Percentiles rank a stretch among this genome's conserved stretches.
phyloP scores from a whole-genome alignment of 2,888 invertebrate genomes.

The Parnassius smintheus region DNA sequence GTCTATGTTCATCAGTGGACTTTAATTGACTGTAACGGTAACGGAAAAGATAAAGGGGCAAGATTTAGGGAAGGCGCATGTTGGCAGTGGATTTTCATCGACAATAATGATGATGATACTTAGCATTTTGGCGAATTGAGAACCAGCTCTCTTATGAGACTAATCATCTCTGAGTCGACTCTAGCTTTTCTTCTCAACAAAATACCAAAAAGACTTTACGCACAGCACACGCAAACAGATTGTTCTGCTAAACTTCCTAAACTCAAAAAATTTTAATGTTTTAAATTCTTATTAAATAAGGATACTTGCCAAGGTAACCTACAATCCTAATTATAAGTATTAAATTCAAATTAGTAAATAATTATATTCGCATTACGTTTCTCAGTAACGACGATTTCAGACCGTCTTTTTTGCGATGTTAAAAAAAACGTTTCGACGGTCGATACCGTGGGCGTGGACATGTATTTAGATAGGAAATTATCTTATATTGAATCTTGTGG shows the following conservation, averaged over 20 bases:
- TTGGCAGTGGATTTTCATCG: no score
- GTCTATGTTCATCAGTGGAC: no score
- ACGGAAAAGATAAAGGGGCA: no score
- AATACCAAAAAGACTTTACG: no score
- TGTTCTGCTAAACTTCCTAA: background rate
- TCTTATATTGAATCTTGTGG: constrained; percentile 29
- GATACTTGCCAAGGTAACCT: constrained; percentile 27
- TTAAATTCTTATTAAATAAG: background rate
- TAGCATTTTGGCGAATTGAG: no score
- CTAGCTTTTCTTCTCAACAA: no score
- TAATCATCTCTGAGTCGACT: no score
- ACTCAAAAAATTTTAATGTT: background rate
- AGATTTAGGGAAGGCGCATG: no score
- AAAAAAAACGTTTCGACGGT: constrained; percentile 43
- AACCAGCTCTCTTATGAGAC: no score
- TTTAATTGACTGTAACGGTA: no score
- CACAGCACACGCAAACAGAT: no score
- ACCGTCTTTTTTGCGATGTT: constrained; percentile 30
- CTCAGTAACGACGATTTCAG: constrained; percentile 40
- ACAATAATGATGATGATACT: no score
- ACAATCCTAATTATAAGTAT: constrained; percentile 47
- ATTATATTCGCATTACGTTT: constrained; percentile 58
- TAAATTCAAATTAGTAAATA: constrained; percentile 58
- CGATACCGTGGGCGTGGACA: constrained; percentile 44
- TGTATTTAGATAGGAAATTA: constrained; percentile 42